Base-by-base conservation (phyloP, 1,140 invertebrate genomes). In the Sipha flava region DNA sequence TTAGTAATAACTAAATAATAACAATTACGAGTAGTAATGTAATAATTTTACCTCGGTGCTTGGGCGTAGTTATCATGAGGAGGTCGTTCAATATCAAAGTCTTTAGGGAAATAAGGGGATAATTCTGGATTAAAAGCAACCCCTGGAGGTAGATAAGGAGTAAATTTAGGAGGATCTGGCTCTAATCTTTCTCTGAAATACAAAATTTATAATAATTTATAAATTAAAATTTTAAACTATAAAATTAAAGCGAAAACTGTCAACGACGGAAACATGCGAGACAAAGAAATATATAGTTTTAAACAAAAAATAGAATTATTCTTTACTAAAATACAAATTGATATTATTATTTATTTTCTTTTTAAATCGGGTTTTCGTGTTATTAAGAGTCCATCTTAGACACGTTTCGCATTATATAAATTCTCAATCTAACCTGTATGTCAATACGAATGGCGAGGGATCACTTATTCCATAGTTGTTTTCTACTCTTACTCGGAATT, bases 401-500 rank as follows among this genome's bases (percentile, higher is more conserved):
- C n/a, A n/a, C n/a, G n/a, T n/a, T n/a, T n/a, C n/a, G n/a, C n/a
- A n/a, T n/a, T n/a, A n/a, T n/a, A n/a, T n/a, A n/a, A n/a, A 40
- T 72, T 72, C 40, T 3, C 37, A 43, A 64, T 54, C 23, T 12
- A 59, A 81, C 75, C 66, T 81, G 70, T 70, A 93, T 0, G 94
- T 96, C 73, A 92, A 89, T 0, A 92, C 92, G 84, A 90, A 95
- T 7, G 95, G 94, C 40, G 94, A 96, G 0, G 96, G 95, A 84
- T 98, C 96, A 85, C 95, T 96, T n/a, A 97, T 90, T n/a, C 96
- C 96, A 84, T 94, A 95, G 85, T 95, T 95, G 85, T 98, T 98
- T 84, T 97, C 95, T 2, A 97, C 96, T n/a, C 95, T 89, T 34
- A 98, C 90, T 59, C 96, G 88, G 87, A 97, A 97, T 84, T 93